Conservation (phyloP, 2,113 vertebrate genomes). For the Arenaria interpres region DNA sequence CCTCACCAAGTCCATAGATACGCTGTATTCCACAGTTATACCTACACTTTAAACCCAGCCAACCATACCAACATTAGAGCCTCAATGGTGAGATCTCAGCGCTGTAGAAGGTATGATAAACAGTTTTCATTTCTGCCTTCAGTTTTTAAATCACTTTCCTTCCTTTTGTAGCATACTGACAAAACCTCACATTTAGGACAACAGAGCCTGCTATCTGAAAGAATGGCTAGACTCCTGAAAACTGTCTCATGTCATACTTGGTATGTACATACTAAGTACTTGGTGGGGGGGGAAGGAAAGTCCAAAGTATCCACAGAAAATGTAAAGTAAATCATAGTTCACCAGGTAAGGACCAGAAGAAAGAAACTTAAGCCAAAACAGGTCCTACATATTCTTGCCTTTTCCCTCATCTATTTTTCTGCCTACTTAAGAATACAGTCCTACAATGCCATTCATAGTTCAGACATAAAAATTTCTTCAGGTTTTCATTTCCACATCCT, state of each 20-base stretch:
- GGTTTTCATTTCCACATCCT: background rate
- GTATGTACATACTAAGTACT: too few relatives aligned
- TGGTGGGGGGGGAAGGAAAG: too few relatives aligned
- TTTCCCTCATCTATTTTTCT: background rate
- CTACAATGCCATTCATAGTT: background rate
- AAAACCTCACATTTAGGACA: background rate
- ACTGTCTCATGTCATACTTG: background rate
- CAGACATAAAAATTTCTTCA: background rate
- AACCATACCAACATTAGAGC: background rate
- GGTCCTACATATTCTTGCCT: background rate
- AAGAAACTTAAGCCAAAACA: background rate
- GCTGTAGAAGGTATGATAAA: background rate
- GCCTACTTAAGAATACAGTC: background rate
- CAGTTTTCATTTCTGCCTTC: background rate
- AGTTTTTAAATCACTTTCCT: background rate
- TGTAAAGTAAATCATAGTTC: background rate
- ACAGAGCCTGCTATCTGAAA: background rate
- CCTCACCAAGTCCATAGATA: background rate
- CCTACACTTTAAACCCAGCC: background rate
- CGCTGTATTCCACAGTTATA: background rate
- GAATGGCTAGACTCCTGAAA: background rate
- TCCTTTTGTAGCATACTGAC: background rate
- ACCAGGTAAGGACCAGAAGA: background rate
- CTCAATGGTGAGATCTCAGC: background rate
- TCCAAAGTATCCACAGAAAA: background rate